Evolutionary conservation across 2,797 vertebrate genomes (phyloP).

Genomic region (Girardinus metallicus): DNA sequence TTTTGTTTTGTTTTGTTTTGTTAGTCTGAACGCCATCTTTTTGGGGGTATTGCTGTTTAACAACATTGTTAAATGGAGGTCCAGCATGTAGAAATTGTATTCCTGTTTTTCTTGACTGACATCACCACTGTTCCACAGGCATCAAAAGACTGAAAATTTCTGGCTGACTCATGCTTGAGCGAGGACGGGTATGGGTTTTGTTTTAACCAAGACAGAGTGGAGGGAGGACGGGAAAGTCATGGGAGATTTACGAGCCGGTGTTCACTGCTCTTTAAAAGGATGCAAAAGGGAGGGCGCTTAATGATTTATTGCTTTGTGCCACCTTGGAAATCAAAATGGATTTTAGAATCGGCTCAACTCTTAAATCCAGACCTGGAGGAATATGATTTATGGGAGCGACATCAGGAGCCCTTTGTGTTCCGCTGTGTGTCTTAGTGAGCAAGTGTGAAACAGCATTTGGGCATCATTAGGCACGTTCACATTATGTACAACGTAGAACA

Average conservation of each 20-base stretch:
- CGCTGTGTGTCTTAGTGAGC: conserved; percentile 51
- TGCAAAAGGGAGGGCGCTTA: conserved; percentile 63
- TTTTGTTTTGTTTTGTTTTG: not conserved
- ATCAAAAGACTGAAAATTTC: conserved; percentile 47
- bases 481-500: conserved; percentile 46
- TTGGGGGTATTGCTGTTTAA: not conserved
- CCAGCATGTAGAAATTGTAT: conserved; percentile 9
- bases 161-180: conserved; percentile 29
- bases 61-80: not conserved
- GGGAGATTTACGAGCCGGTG: conserved; percentile 67
- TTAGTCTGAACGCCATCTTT: not conserved
- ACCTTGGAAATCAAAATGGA: conserved; percentile 77
- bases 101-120: conserved; percentile 45
- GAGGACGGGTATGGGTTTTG: conserved; percentile 31
- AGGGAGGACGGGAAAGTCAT: conserved; percentile 55
- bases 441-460: conserved; percentile 62
- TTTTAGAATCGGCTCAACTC: conserved; percentile 74
- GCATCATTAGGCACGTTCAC: conserved; percentile 67
- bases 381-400: conserved; percentile 76
- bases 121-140: conserved; percentile 38
- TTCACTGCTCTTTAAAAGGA: conserved; percentile 69
- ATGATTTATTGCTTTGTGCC: conserved; percentile 75
- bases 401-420: conserved; percentile 43
- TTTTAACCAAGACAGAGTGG: conserved; percentile 41
- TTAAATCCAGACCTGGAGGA: conserved; percentile 68